Percentiles rank a stretch among this genome's conserved stretches.
Evolutionary conservation across 2,888 invertebrate species (phyloP).

Genomic region (Noctua comes): DNA sequence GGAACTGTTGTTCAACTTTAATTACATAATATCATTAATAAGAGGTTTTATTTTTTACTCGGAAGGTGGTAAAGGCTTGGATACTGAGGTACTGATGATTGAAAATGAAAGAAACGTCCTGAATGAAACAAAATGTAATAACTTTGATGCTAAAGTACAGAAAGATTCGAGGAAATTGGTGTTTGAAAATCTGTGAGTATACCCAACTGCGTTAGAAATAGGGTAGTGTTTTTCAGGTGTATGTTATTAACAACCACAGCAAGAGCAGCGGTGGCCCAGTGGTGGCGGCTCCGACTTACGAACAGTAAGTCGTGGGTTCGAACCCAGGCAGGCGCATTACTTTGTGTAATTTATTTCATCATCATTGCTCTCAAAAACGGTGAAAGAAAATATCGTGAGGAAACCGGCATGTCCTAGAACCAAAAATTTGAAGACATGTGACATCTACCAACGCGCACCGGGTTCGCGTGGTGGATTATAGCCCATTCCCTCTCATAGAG

Average conservation of each 20-base stretch:
- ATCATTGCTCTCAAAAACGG: too few relatives aligned
- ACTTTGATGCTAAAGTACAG: constrained; percentile 32
- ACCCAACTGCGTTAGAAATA: not conserved
- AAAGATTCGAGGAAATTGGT: constrained; percentile 27
- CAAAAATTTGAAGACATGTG: too few relatives aligned
- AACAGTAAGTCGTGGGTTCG: too few relatives aligned
- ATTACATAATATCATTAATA: not conserved
- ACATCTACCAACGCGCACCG: too few relatives aligned
- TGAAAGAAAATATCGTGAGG: too few relatives aligned
- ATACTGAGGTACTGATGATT: constrained; percentile 53
- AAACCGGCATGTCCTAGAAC: too few relatives aligned
- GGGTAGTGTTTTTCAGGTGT: not conserved
- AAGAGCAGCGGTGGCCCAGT: too few relatives aligned
- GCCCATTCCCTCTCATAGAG: too few relatives aligned
- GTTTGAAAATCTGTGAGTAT: constrained; percentile 30
- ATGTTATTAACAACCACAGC: not conserved
- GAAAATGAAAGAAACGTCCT: constrained; percentile 56
- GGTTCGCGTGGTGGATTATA: too few relatives aligned
- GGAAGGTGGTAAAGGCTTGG: constrained; percentile 52
- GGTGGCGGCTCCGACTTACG: too few relatives aligned
- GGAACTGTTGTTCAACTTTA: not conserved
- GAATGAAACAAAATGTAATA: constrained; percentile 55
- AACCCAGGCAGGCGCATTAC: too few relatives aligned
- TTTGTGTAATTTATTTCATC: too few relatives aligned
- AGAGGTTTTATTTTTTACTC: not conserved